phyloP scores from a whole-genome alignment of 2,888 invertebrate genomes.

The Torymus texanus region DNA sequence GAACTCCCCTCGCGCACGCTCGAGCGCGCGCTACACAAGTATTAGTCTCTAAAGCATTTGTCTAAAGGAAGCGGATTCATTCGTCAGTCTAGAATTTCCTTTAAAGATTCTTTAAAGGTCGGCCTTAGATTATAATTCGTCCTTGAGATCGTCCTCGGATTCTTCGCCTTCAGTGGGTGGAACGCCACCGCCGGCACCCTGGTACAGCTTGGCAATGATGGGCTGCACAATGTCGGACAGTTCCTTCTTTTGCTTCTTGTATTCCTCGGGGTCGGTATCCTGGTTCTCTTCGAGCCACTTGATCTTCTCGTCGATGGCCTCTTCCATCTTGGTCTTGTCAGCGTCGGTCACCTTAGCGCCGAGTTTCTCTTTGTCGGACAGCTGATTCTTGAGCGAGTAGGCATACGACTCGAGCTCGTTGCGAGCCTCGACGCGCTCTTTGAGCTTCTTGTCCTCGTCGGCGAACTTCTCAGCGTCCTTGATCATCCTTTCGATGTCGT shows the following conservation, averaged over 20 bases:
- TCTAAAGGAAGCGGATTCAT: slow-evolving; percentile 53
- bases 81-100: slow-evolving; percentile 67
- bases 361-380: slow-evolving; percentile 97
- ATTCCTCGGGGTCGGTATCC: slow-evolving; percentile 93
- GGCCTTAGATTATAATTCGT: slow-evolving; percentile 85
- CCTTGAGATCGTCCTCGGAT: slow-evolving; percentile 87
- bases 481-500: slow-evolving; percentile 99
- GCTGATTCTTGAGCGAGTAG: slow-evolving; percentile 97
- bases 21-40: slow-evolving; percentile 12
- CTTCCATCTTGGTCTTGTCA: slow-evolving; percentile 96
- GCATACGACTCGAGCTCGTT: slow-evolving; percentile 98
- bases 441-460: slow-evolving; percentile 97
- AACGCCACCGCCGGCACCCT: slow-evolving; percentile 88
- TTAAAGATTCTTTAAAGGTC: slow-evolving; percentile 80
- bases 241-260: slow-evolving; percentile 96
- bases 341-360: slow-evolving; percentile 92
- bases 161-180: slow-evolving; percentile 85
- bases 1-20: no score
- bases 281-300: slow-evolving; percentile 98
- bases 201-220: slow-evolving; percentile 97
- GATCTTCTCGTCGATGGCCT: slow-evolving; percentile 96
- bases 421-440: slow-evolving; percentile 95
- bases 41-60: slow-evolving; percentile 65
- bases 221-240: slow-evolving; percentile 97
- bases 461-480: slow-evolving; percentile 99